phyloP scores from a whole-genome alignment of 2,888 invertebrate genomes.

The Drosophila paranaensis region DNA sequence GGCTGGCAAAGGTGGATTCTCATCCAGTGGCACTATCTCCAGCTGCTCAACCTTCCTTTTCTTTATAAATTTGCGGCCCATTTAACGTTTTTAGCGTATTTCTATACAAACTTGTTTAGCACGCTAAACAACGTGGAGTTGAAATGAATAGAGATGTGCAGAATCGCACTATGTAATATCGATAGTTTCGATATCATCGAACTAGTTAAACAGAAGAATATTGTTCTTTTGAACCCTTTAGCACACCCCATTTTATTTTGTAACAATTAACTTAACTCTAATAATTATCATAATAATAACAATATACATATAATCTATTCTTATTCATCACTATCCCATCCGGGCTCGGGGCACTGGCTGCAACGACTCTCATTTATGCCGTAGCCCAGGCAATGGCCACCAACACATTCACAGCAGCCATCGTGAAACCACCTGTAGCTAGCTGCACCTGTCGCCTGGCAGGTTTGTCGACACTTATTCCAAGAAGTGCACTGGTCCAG shows the following conservation, averaged over 20 bases:
- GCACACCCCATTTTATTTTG: constrained; percentile 22
- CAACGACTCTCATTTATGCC: constrained; percentile 94
- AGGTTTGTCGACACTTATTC: constrained; percentile 94
- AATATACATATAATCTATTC: not conserved
- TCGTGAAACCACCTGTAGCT: constrained; percentile 89
- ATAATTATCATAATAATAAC: constrained; percentile 4
- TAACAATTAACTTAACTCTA: constrained; percentile 18
- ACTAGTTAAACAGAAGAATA: not conserved
- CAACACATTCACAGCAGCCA: constrained; percentile 97
- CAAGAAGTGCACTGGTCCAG: constrained; percentile 95
- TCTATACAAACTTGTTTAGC: not conserved
- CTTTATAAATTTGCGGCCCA: constrained; percentile 77
- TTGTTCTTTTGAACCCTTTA: constrained; percentile 3
- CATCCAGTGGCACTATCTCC: constrained; percentile 84
- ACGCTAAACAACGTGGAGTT: constrained; percentile 70
- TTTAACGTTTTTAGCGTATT: constrained; percentile 27
- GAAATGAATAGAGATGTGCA: constrained; percentile 44
- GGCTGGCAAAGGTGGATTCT: constrained; percentile 85
- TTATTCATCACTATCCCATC: constrained; percentile 86
- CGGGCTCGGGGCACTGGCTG: constrained; percentile 87
- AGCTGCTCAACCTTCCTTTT: constrained; percentile 72
- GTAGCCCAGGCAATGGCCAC: constrained; percentile 93
- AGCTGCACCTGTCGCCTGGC: constrained; percentile 84
- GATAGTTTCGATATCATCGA: constrained; percentile 12
- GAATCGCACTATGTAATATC: constrained; percentile 19